Percentiles rank a stretch among this genome's conserved stretches.
phyloP scores from a whole-genome alignment of 2,888 invertebrate genomes.

The Thymelicus acteon region DNA sequence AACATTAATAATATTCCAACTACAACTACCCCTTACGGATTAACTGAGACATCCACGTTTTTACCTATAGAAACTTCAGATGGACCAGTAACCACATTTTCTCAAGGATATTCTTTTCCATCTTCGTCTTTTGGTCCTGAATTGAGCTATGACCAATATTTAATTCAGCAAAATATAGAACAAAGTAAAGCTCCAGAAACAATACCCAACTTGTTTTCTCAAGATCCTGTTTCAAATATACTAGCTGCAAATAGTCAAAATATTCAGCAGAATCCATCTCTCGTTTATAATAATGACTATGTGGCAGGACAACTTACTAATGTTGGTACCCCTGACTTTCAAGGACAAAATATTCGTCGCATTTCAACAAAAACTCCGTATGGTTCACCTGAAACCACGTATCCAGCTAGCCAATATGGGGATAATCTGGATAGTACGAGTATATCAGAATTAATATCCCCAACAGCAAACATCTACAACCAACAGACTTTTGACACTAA shows the following conservation, averaged over 20 bases:
- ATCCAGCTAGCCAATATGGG: not conserved
- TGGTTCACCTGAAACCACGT: too few relatives aligned
- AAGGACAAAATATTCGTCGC: too few relatives aligned
- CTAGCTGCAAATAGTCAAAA: too few relatives aligned
- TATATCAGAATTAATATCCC: not conserved
- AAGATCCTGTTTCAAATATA: not conserved
- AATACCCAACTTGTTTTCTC: not conserved
- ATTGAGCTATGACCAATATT: not conserved
- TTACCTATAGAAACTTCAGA: conserved; percentile 17
- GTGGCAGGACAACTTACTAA: too few relatives aligned
- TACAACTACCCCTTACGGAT: not conserved
- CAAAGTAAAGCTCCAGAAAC: not conserved
- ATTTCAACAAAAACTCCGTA: too few relatives aligned
- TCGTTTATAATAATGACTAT: too few relatives aligned
- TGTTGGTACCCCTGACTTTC: too few relatives aligned
- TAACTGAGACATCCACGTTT: conserved; percentile 7
- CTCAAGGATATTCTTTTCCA: not conserved
- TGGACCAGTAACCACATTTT: not conserved
- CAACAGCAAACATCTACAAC: not conserved
- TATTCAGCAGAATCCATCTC: too few relatives aligned
- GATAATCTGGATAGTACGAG: not conserved
- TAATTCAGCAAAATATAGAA: conserved; percentile 4
- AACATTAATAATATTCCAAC: conserved; percentile 16
- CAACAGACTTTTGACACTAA: not conserved
- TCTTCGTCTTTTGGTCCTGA: not conserved